A percentile compares a stretch with the other conserved stretches of the same genome.
phyloP scores from a whole-genome alignment of 2,888 invertebrate genomes.

The Diabrotica balteata region DNA sequence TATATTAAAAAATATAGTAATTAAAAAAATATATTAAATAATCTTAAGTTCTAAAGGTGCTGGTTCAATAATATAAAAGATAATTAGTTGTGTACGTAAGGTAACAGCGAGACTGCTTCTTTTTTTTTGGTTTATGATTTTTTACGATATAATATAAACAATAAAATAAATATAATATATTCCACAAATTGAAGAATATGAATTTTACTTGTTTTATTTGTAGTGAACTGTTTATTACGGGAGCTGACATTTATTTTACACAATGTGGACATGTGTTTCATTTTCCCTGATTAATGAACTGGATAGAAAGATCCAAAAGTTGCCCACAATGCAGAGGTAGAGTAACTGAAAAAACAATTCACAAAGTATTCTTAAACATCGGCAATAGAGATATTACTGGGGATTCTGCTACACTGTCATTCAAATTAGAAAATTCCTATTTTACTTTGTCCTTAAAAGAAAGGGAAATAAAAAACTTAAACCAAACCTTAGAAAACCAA shows the following conservation, averaged over 20 bases:
- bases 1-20: too few relatives aligned
- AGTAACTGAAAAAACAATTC: slow-evolving; percentile 68
- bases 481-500: slow-evolving; percentile 54
- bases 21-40: too few relatives aligned
- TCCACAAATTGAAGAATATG: slow-evolving; percentile 24
- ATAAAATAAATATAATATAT: too few relatives aligned
- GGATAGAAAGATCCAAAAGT: slow-evolving; percentile 76
- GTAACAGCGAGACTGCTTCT: too few relatives aligned
- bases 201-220: slow-evolving; percentile 69
- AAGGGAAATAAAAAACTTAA: slow-evolving; percentile 55
- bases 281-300: slow-evolving; percentile 68
- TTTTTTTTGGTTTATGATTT: too few relatives aligned
- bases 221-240: slow-evolving; percentile 69
- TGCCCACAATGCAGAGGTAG: slow-evolving; percentile 80
- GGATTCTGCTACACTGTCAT: slow-evolving; percentile 69
- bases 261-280: slow-evolving; percentile 79
- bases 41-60: too few relatives aligned
- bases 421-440: slow-evolving; percentile 69
- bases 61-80: too few relatives aligned
- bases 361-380: slow-evolving; percentile 72
- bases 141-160: too few relatives aligned
- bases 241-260: slow-evolving; percentile 67
- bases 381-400: slow-evolving; percentile 66
- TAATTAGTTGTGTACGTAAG: too few relatives aligned
- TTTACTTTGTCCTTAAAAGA: slow-evolving; percentile 66